A percentile compares a stretch with the other conserved stretches of the same genome.
These are phyloP conservation scores for Microplitis demolitor DNA, from an alignment of 1,140 invertebrate genomes.

Conservation along the genomic window DNA sequence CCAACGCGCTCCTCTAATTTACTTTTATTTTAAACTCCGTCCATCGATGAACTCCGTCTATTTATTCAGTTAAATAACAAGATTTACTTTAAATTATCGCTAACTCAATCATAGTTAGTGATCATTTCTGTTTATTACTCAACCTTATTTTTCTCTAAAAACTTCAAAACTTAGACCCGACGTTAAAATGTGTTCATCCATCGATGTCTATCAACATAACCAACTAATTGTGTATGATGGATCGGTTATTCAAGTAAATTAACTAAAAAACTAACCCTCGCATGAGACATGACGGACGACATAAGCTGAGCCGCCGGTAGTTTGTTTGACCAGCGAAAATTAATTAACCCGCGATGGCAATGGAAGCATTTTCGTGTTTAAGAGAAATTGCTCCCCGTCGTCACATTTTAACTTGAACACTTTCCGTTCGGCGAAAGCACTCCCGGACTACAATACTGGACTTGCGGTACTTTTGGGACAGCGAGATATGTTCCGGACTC, in stretches of 20 bases:
- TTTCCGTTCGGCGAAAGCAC: conserved; percentile 31
- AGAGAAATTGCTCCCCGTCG: conserved; percentile 38
- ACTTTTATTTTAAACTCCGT: background rate
- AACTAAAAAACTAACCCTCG: too few relatives aligned
- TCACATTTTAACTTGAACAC: conserved; percentile 35
- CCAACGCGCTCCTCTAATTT: too few relatives aligned
- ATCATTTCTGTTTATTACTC: background rate
- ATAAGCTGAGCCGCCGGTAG: too few relatives aligned
- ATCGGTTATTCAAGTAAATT: too few relatives aligned
- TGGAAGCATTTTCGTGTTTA: conserved; percentile 43
- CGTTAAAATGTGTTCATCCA: too few relatives aligned
- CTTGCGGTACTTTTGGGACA: conserved; percentile 14
- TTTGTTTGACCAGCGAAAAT: background rate
- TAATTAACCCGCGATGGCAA: conserved; percentile 34
- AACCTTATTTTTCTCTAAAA: background rate
- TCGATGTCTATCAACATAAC: too few relatives aligned
- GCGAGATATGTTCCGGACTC: background rate
- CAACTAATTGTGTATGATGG: too few relatives aligned
- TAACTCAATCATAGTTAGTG: conserved; percentile 20
- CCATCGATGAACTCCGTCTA: background rate
- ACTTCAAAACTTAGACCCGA: too few relatives aligned
- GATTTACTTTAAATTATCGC: conserved; percentile 23
- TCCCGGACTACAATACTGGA: conserved; percentile 10
- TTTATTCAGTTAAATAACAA: conserved; percentile 24
- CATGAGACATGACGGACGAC: too few relatives aligned